Conservation (phyloP, 1,140 invertebrate species). For the Meloidogyne hapla region DNA sequence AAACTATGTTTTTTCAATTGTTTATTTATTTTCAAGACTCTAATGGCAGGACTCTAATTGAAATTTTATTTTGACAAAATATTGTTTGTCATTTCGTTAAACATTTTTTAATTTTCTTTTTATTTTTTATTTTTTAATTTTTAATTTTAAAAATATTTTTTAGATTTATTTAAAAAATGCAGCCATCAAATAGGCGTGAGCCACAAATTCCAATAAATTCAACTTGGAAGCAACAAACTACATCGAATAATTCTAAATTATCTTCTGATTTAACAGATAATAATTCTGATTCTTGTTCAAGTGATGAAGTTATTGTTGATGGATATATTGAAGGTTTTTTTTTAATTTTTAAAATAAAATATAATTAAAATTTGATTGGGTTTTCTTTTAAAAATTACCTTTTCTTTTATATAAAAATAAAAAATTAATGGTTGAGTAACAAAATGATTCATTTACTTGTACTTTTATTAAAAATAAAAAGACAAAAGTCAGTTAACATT, state of each 20-base stretch:
- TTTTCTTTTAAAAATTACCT: no score
- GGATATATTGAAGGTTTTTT: background rate
- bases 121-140: background rate
- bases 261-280: constrained; percentile 8
- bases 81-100: no score
- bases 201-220: background rate
- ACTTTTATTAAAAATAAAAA: no score
- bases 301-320: background rate
- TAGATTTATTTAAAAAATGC: background rate
- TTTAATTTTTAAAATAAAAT: background rate
- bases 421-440: background rate
- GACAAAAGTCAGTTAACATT: no score
- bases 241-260: background rate
- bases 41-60: background rate
- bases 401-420: no score
- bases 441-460: no score
- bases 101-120: background rate
- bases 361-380: no score
- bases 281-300: background rate
- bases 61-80: background rate
- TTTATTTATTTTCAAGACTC: background rate
- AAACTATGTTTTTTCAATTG: no score
- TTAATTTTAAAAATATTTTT: background rate
- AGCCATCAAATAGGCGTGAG: background rate
- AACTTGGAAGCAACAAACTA: background rate